Percentiles rank a stretch among this genome's conserved stretches.
These are phyloP conservation scores for Copidosoma floridanum DNA, from an alignment of 1,140 invertebrate genomes.

Conservation along the genomic window DNA sequence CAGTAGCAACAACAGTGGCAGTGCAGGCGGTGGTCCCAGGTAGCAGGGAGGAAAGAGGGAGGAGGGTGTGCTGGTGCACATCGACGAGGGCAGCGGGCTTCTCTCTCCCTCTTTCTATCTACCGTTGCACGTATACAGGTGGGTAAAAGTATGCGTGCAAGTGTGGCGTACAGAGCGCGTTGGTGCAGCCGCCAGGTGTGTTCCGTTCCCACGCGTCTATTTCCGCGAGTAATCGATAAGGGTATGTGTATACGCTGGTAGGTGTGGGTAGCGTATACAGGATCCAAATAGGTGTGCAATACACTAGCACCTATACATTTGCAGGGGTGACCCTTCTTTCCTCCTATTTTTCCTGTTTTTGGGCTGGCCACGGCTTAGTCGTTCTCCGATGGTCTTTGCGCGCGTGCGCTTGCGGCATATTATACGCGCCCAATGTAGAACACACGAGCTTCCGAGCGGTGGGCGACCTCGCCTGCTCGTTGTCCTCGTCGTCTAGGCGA, in stretches of 20 bases:
- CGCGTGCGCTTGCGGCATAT: no score
- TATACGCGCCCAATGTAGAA: no score
- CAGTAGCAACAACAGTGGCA: no score
- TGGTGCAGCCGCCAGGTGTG: constrained; percentile 28
- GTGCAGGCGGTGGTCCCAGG: no score
- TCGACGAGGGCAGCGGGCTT: not conserved
- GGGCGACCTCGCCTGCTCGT: not conserved
- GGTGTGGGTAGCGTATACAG: no score
- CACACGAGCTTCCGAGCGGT: no score
- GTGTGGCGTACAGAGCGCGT: not conserved
- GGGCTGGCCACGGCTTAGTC: no score
- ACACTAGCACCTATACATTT: no score
- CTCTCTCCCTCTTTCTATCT: not conserved
- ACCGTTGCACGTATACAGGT: not conserved
- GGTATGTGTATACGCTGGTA: no score
- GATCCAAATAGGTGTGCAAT: no score
- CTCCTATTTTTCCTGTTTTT: not conserved
- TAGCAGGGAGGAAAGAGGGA: no score
- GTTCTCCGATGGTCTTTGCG: no score
- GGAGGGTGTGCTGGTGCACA: constrained; percentile 18
- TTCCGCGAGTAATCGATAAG: constrained; percentile 45
- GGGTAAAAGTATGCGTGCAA: not conserved
- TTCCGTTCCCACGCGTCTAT: constrained; percentile 46
- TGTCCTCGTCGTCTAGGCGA: not conserved
- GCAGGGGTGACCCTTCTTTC: not conserved